These are phyloP conservation scores for Coturnix japonica DNA, from an alignment of 2,113 vertebrate genomes.

Conservation along the genomic window DNA sequence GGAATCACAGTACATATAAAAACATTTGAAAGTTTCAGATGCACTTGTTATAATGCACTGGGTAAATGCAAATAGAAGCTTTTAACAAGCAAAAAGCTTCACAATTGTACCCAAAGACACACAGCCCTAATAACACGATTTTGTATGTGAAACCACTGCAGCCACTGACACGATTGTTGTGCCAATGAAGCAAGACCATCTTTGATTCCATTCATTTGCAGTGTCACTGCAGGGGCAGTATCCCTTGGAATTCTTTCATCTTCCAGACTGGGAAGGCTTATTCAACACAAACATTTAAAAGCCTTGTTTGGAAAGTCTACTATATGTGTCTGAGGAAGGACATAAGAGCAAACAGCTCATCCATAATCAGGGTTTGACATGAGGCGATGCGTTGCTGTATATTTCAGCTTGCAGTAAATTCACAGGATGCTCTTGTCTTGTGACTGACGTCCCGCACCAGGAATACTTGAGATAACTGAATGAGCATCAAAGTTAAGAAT, in stretches of 20 bases:
- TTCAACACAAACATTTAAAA: constrained; percentile 7
- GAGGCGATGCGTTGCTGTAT: neutral
- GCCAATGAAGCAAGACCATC: neutral
- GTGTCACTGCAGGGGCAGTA: neutral
- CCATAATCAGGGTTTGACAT: constrained; percentile 33
- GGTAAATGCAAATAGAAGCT: neutral
- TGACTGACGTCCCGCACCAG: neutral
- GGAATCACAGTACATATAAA: neutral
- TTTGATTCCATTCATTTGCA: neutral
- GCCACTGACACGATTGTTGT: neutral
- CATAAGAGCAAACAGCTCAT: constrained; percentile 26
- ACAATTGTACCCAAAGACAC: too few species aligned
- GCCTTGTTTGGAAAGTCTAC: neutral
- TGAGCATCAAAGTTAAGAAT: neutral
- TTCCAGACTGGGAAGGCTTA: neutral
- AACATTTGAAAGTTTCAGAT: neutral
- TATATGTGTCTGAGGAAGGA: neutral
- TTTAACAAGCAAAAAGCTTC: too few species aligned
- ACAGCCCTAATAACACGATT: too few species aligned
- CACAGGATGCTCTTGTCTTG: neutral
- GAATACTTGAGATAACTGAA: neutral
- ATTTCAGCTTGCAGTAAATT: constrained; percentile 39
- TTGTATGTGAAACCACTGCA: too few species aligned
- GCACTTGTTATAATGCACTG: neutral
- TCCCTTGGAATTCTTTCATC: neutral